Evolutionary conservation across 2,113 vertebrate genomes (phyloP), one percentile per base, ranked within the genome.

Genomic region (Cyprinodon brontotheroides): DNA sequence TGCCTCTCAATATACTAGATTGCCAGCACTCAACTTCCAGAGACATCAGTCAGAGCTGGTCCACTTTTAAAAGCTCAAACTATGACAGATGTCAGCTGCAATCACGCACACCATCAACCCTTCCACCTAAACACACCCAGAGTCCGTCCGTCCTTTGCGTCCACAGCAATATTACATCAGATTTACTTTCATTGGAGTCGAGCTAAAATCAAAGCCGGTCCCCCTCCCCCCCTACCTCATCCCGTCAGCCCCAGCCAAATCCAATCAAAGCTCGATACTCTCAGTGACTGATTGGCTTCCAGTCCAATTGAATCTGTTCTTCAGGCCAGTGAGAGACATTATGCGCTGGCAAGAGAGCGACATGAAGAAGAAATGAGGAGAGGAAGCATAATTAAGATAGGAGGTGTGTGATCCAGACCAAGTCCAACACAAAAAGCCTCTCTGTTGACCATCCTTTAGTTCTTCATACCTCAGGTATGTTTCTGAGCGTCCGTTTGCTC

Each of bases 251-350:
- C 13, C 3, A 65, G 85, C 83, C 90, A 92, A 93, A 93, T 93
- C 90, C 92, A 93, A 93, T 93, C 89, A 89, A 85, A 10, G 90
- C 88, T 93, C 88, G 60, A 93, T 93, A 93, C 85, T 73, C 50
- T 12, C 61, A 10, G 65, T 91, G 92, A 93, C 80, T 90, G 92
- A 93, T 93, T 63, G 83, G 89, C 89, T 92, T 92, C 89, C 90
- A 92, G 84, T 92, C 90, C 92, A 92, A 93, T 92, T 92, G 90
- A 89, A 88, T 92, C 74, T 89, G 79, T 86, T 75, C 72, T 74
- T 65, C 74, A 65, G 65, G 61, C 70, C 67, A 72, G 62, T 82
- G 80, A 83, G 77, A 82, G 81, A 72, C 78, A 82, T 81, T 83
- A 81, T 66, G 83, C 79, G 72, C 77, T 81, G 85, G 85, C 77